Percentiles rank a stretch among this genome's conserved stretches.
Conservation (phyloP, 2,888 invertebrate genomes). For the Seira musarum region DNA sequence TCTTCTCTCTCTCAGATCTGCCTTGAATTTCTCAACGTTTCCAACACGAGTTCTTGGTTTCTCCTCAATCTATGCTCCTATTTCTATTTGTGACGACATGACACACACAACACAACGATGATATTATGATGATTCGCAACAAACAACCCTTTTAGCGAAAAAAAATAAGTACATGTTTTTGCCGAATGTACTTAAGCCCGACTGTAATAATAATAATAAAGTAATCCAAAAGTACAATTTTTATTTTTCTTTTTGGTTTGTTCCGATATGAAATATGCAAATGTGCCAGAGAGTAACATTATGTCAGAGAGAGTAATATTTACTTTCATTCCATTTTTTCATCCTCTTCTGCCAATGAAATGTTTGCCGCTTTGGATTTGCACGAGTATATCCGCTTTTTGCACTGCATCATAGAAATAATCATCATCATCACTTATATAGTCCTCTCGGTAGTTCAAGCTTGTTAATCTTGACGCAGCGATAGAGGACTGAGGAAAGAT, state of each 20-base stretch:
- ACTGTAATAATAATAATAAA: constrained; percentile 18
- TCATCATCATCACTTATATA: neutral
- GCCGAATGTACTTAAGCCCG: neutral
- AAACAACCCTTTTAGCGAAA: constrained; percentile 58
- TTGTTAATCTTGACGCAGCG: neutral
- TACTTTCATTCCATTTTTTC: constrained; percentile 42
- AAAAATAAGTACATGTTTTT: neutral
- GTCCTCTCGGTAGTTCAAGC: no score
- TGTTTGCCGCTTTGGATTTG: constrained; percentile 49
- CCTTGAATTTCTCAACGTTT: neutral
- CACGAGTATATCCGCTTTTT: no score
- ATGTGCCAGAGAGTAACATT: constrained; percentile 59
- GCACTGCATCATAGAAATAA: constrained; percentile 13
- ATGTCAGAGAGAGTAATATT: constrained; percentile 55
- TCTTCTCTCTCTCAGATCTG: neutral
- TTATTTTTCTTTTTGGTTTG: constrained; percentile 44
- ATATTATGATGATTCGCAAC: constrained; percentile 52
- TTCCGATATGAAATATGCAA: constrained; percentile 59
- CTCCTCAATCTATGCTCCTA: constrained; percentile 16
- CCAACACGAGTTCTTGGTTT: neutral
- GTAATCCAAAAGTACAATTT: constrained; percentile 40
- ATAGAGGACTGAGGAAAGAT: constrained; percentile 28
- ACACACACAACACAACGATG: no score
- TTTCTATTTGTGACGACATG: constrained; percentile 34
- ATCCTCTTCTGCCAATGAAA: constrained; percentile 50